Percentiles rank a stretch among this genome's conserved stretches.
These are phyloP conservation scores for Xestoiulus laeticollis DNA, from an alignment of 2,888 invertebrate species.

Conservation along the genomic window DNA sequence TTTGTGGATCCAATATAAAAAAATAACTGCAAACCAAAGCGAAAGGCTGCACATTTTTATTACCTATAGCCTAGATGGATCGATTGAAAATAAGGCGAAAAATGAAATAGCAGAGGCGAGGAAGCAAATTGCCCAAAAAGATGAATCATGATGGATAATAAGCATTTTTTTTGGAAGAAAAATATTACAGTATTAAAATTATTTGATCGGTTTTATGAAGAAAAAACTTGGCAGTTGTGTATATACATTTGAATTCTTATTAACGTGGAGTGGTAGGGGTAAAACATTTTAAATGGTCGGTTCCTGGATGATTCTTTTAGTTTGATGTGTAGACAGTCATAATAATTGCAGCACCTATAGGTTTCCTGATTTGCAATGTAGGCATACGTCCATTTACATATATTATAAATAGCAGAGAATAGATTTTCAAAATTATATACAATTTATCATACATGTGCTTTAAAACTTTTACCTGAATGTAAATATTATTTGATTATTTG, in stretches of 20 bases:
- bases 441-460: no score
- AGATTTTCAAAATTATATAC: no score
- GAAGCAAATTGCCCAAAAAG: constrained; percentile 29
- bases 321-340: no score
- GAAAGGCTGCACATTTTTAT: constrained; percentile 28
- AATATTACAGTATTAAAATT: background rate
- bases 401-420: no score
- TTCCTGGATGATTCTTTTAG: no score
- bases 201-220: background rate
- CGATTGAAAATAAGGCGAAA: background rate
- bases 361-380: no score
- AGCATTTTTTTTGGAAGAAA: background rate
- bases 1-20: constrained; percentile 28
- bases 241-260: background rate
- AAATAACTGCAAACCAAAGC: constrained; percentile 37
- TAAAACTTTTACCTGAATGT: no score
- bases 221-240: background rate
- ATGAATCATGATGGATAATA: constrained; percentile 37
- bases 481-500: no score
- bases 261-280: background rate
- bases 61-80: background rate
- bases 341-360: no score
- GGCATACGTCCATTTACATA: no score
- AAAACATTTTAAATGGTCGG: no score
- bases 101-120: background rate